A percentile compares a stretch with the other conserved stretches of the same genome.
Evolutionary conservation across 2,113 vertebrate species (phyloP).

Genomic region (Ellobius talpinus): DNA sequence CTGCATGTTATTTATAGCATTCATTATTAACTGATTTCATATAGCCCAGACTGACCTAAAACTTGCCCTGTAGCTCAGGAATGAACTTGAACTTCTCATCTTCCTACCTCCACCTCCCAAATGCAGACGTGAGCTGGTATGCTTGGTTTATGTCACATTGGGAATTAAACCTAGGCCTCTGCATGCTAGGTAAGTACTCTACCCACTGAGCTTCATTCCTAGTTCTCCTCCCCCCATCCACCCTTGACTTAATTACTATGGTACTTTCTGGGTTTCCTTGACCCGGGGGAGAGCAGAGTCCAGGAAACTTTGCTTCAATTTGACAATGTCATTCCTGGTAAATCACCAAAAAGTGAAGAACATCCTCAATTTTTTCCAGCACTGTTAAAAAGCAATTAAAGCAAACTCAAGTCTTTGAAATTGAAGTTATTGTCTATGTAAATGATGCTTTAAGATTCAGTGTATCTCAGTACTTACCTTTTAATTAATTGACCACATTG

Average conservation of each 20-base stretch:
- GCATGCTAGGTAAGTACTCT: neutral
- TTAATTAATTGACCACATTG: constrained; percentile 20
- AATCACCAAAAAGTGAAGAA: neutral
- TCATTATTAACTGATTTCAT: neutral
- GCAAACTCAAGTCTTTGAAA: constrained; percentile 19
- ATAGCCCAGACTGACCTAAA: neutral
- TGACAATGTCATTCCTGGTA: neutral
- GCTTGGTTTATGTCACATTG: neutral
- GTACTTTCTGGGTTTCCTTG: neutral
- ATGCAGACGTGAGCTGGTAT: neutral
- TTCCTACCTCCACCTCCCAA: neutral
- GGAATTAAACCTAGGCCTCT: neutral
- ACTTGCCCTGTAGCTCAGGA: neutral
- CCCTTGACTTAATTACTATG: neutral
- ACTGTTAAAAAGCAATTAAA: constrained; percentile 49
- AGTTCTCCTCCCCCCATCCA: neutral
- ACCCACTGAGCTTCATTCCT: neutral
- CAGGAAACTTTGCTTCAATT: neutral
- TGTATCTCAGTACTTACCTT: constrained; percentile 9
- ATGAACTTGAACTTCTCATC: neutral
- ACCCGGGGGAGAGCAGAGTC: neutral
- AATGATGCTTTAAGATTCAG: constrained; percentile 47
- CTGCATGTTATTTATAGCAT: neutral
- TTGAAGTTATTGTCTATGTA: constrained; percentile 5
- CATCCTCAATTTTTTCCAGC: neutral